phyloP scores from a whole-genome alignment of 2,113 vertebrate genomes.

The Entelurus aequoreus region DNA sequence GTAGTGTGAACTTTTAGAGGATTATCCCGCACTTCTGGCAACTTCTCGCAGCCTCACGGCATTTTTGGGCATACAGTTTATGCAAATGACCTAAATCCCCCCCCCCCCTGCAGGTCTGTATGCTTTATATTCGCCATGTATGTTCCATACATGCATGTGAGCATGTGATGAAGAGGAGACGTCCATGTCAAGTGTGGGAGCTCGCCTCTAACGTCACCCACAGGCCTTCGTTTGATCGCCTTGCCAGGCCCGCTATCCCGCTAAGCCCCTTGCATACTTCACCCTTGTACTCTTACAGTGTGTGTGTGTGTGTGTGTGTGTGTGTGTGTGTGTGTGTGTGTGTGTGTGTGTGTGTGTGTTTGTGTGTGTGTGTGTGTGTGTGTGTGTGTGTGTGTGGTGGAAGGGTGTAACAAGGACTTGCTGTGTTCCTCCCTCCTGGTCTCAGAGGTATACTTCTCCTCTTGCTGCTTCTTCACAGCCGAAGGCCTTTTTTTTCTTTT shows the following conservation, averaged over 20 bases:
- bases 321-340: constrained; percentile 27
- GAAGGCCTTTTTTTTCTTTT: constrained; percentile 35
- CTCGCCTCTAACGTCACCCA: constrained; percentile 58
- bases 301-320: constrained; percentile 28
- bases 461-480: constrained; percentile 52
- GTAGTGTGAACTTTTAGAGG: constrained; percentile 33
- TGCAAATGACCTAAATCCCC: constrained; percentile 12
- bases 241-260: constrained; percentile 45
- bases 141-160: constrained; percentile 11
- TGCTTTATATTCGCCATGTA: constrained; percentile 5
- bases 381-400: background rate
- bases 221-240: constrained; percentile 64
- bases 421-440: constrained; percentile 36
- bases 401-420: constrained; percentile 33
- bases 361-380: constrained; percentile 17
- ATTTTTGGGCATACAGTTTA: constrained; percentile 1
- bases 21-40: constrained; percentile 47
- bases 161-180: constrained; percentile 32
- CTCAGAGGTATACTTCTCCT: constrained; percentile 53
- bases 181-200: constrained; percentile 46
- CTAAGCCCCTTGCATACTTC: constrained; percentile 41
- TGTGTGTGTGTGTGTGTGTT: constrained; percentile 7
- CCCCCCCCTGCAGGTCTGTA: background rate
- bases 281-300: constrained; percentile 18
- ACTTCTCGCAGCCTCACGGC: constrained; percentile 26